Conservation (phyloP, 2,888 invertebrate species). For the Pammene fasciana region DNA sequence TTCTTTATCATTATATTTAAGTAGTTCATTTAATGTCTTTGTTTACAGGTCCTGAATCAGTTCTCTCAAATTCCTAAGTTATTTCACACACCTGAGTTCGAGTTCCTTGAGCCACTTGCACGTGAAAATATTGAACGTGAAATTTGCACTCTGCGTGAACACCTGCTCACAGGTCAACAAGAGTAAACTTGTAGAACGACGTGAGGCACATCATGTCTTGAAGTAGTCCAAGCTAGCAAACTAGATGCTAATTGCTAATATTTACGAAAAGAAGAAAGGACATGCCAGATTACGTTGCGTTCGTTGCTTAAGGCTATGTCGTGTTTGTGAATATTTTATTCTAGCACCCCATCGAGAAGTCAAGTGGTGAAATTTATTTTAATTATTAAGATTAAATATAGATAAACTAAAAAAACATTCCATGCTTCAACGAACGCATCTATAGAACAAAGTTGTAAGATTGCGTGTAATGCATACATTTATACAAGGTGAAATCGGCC, state of each 20-base stretch:
- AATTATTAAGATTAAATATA: background rate
- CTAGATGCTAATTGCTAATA: conserved; percentile 1
- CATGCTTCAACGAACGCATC: background rate
- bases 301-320: background rate
- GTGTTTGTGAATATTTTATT: background rate
- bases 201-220: conserved; percentile 6
- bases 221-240: conserved; percentile 13
- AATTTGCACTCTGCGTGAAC: conserved; percentile 65
- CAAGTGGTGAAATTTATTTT: background rate
- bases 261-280: background rate
- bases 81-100: conserved; percentile 72
- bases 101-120: conserved; percentile 66
- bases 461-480: background rate
- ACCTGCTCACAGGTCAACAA: conserved; percentile 58
- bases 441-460: background rate
- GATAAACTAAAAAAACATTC: background rate
- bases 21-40: background rate
- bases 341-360: background rate
- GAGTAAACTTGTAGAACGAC: conserved; percentile 49
- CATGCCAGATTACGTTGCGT: background rate
- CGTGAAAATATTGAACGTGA: conserved; percentile 73
- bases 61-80: conserved; percentile 69
- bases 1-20: too few relatives aligned
- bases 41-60: conserved; percentile 70
- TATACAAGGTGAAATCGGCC: background rate